Base-by-base conservation (phyloP, 2,113 vertebrate genomes). In the Sceloporus tristichus region DNA sequence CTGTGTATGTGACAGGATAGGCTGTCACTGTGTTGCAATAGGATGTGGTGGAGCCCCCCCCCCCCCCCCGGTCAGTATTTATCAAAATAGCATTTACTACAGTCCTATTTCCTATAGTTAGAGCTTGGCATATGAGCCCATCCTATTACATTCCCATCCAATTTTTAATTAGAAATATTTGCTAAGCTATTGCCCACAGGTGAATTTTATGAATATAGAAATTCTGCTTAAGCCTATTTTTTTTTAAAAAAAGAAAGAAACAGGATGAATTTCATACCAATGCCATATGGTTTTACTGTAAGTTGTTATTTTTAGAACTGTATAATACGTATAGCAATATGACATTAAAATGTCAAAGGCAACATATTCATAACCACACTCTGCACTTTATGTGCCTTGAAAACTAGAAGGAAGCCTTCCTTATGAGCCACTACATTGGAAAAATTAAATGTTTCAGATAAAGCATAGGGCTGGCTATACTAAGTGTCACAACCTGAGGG, bases 281-380 rank as follows among this genome's bases (percentile, higher is more conserved):
- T 21, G 54, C 48, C 13, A 71, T 80, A 59, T 71, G n/a, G 48
- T 27, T 71, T 71, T 42, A 87, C 4, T 56, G 34, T 4, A 87
- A 71, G 13, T 25, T 86, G 42, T 62, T 74, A 59, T 25, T 74
- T 1, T 16, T 59, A 73, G 23, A 34, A n/a, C 34, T 81, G 19
- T 87, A 59, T 74, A 59, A 62, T 81, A 13, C 42, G 5, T 81
- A 81, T 73, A 81, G 54, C 23, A 59, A 42, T 74, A 9, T 87
- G 68, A 23, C 27, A 73, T 87, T 70, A 71, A 81, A 87, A 87
- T 74, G n/a, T 62, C 38, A 82, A 62, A 75, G 11, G 21, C 68
- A 70, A 18, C 68, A 9, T 71, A 38, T 62, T 74, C 16, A 13
- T 74, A 87, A 87, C 5, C 25, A n/a, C n/a, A 27, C 16, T 59